A percentile compares a stretch with the other conserved stretches of the same genome.
Evolutionary conservation across 2,888 invertebrate genomes (phyloP).

Genomic region (Latrodectus elegans): DNA sequence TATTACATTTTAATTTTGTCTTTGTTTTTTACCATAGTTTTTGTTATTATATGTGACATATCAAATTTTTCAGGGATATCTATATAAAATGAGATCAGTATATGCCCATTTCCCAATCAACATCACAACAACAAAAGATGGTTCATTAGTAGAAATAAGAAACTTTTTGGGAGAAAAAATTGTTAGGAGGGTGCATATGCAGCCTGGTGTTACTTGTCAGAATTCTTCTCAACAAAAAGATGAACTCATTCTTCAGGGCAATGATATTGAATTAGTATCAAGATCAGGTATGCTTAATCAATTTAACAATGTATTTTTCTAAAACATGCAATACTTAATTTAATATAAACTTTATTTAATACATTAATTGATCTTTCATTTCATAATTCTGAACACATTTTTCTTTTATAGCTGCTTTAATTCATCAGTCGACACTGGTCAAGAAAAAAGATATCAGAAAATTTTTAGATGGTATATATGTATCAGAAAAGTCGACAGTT

Average conservation of each 20-base stretch:
- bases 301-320: no score
- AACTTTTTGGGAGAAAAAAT: constrained; percentile 99
- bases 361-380: no score
- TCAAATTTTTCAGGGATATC: constrained; percentile 82
- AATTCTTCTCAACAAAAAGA: constrained; percentile 97
- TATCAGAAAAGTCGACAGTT: constrained; percentile 91
- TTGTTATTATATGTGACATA: no score
- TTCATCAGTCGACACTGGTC: constrained; percentile 98
- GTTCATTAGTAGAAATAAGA: constrained; percentile 91
- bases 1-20: no score
- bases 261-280: constrained; percentile 96
- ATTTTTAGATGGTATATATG: constrained; percentile 99
- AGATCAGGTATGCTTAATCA: constrained; percentile 82
- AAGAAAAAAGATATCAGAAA: constrained; percentile 99
- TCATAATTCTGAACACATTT: constrained; percentile 74
- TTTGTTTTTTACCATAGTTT: no score
- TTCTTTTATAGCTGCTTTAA: constrained; percentile 97
- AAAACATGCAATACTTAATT: no score
- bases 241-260: constrained; percentile 97
- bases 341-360: no score
- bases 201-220: constrained; percentile 92
- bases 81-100: constrained; percentile 99
- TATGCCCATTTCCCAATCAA: constrained; percentile 99
- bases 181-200: constrained; percentile 95
- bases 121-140: constrained; percentile 91